Conservation (phyloP, 2,113 vertebrate genomes). For the Xiphias gladius region DNA sequence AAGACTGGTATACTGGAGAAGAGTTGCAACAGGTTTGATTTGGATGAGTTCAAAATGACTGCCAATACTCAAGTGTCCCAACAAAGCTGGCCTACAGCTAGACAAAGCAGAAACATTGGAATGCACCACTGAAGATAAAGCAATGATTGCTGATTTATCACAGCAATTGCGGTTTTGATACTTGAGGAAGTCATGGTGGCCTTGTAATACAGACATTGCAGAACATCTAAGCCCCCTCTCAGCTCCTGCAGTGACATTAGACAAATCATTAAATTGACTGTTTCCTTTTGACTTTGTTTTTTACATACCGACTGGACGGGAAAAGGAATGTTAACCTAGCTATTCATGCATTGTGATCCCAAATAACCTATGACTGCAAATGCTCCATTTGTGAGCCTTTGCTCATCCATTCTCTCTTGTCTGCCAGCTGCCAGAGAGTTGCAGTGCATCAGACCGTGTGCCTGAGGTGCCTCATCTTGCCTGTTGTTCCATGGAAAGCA, state of each 20-base stretch:
- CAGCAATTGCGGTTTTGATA: not conserved
- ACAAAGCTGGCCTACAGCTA: too few relatives aligned
- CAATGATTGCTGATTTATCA: not conserved
- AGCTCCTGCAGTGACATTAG: not conserved
- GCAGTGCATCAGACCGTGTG: slow-evolving; percentile 76
- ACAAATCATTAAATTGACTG: not conserved
- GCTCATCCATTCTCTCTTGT: not conserved
- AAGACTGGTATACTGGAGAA: too few relatives aligned
- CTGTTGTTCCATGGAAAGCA: slow-evolving; percentile 86
- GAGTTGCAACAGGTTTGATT: too few relatives aligned
- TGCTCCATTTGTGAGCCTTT: not conserved
- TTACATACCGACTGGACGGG: not conserved
- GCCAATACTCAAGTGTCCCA: too few relatives aligned
- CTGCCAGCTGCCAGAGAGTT: slow-evolving; percentile 85
- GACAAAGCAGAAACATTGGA: too few relatives aligned
- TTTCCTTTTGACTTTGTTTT: not conserved
- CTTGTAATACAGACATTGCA: not conserved
- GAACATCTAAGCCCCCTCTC: not conserved
- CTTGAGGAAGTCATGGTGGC: not conserved
- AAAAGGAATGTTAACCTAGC: too few relatives aligned
- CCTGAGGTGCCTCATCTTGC: slow-evolving; percentile 87
- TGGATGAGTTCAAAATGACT: too few relatives aligned
- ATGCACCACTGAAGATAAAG: too few relatives aligned
- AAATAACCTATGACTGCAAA: not conserved
- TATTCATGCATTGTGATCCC: not conserved